These are phyloP conservation scores for Acleris laterana DNA, from an alignment of 2,888 invertebrate genomes.

Conservation along the genomic window DNA sequence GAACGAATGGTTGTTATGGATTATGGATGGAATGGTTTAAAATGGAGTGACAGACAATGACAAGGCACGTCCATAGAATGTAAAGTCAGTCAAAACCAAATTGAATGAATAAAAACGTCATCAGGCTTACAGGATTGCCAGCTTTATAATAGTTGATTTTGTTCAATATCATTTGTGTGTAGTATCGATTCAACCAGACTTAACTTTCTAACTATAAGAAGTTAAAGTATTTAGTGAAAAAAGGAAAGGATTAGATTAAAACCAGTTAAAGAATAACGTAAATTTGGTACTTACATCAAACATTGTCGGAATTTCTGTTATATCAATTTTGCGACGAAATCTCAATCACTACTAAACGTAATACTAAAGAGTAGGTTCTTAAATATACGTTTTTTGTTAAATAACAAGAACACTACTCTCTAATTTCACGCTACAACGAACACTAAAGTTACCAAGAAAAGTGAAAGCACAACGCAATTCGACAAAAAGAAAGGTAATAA, in stretches of 20 bases:
- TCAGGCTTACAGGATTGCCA: neutral
- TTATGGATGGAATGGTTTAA: neutral
- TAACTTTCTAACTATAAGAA: neutral
- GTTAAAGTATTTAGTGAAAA: too few species aligned
- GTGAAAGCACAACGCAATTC: conserved; percentile 60
- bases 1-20: too few species aligned
- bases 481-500: conserved; percentile 24
- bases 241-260: neutral
- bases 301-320: conserved; percentile 42
- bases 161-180: neutral
- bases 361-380: conserved; percentile 49
- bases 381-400: conserved; percentile 59
- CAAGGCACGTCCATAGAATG: too few species aligned
- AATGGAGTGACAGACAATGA: too few species aligned
- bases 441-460: conserved; percentile 54
- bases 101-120: neutral
- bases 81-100: too few species aligned
- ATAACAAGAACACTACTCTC: conserved; percentile 52
- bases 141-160: neutral
- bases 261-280: neutral
- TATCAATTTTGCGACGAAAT: conserved; percentile 39
- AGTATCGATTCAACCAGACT: neutral
- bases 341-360: conserved; percentile 51
- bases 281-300: conserved; percentile 52
- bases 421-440: conserved; percentile 71